Evolutionary conservation across 1,140 invertebrate genomes (phyloP).

Genomic region (Euwallacea fornicatus): DNA sequence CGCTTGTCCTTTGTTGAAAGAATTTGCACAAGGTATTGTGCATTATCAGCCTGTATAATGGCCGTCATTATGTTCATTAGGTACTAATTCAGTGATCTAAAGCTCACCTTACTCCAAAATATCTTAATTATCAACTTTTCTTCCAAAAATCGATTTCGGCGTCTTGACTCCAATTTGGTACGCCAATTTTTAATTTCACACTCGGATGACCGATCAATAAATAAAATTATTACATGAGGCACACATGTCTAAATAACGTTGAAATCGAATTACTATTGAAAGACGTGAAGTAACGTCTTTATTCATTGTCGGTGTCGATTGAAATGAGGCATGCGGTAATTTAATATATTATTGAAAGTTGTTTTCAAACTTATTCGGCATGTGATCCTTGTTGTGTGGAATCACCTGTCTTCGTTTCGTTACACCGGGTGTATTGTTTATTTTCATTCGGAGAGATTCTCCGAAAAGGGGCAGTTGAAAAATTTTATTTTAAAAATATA

Average conservation of each 20-base stretch:
- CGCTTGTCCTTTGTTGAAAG: background rate
- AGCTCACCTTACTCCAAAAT: too few relatives aligned
- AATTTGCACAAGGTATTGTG: background rate
- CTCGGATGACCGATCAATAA: constrained; percentile 37
- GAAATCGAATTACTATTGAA: constrained; percentile 17
- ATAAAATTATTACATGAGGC: constrained; percentile 5
- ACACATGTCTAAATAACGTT: constrained; percentile 9
- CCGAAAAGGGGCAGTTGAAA: too few relatives aligned
- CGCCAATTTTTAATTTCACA: constrained; percentile 41
- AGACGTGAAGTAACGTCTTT: constrained; percentile 19
- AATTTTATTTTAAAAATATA: too few relatives aligned
- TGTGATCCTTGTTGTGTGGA: too few relatives aligned
- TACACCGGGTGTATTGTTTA: too few relatives aligned
- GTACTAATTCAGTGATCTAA: too few relatives aligned
- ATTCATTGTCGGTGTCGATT: constrained; percentile 28
- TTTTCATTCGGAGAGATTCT: too few relatives aligned
- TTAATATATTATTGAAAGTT: constrained; percentile 39
- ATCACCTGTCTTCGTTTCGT: too few relatives aligned
- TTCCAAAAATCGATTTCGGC: too few relatives aligned
- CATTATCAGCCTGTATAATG: too few relatives aligned
- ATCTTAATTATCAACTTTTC: too few relatives aligned
- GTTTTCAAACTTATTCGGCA: constrained; percentile 36
- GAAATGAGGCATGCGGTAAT: constrained; percentile 27
- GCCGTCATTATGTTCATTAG: too few relatives aligned
- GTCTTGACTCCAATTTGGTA: constrained; percentile 23